A percentile compares a stretch with the other conserved stretches of the same genome.
Conservation (phyloP, 2,113 vertebrate species). For the Buteo buteo region DNA sequence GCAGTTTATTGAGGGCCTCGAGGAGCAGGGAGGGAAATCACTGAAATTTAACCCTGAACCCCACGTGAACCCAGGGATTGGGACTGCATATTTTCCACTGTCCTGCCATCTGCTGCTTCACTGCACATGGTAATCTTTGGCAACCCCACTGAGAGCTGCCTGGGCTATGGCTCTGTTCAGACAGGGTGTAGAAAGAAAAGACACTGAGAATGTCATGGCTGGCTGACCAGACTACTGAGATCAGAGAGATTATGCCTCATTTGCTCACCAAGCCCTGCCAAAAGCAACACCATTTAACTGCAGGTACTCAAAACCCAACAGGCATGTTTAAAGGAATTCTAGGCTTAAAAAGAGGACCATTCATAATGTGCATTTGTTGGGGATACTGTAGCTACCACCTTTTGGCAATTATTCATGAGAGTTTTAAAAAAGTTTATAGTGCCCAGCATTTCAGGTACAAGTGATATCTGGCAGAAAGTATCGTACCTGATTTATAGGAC, state of each 20-base stretch:
- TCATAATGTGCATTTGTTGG: constrained; percentile 68
- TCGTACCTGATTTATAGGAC: neutral
- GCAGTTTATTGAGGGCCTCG: neutral
- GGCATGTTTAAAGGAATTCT: constrained; percentile 69
- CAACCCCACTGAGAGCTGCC: constrained; percentile 72
- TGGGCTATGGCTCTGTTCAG: constrained; percentile 70
- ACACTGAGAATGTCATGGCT: constrained; percentile 78
- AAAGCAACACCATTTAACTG: constrained; percentile 82
- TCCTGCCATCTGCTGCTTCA: constrained; percentile 65
- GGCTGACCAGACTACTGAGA: constrained; percentile 74
- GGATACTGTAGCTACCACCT: constrained; percentile 53
- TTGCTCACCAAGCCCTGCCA: constrained; percentile 77
- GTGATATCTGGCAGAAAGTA: neutral
- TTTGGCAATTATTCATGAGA: constrained; percentile 54
- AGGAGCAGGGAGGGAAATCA: constrained; percentile 1
- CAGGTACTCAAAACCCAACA: constrained; percentile 78
- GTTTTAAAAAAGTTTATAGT: neutral
- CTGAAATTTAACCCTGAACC: constrained; percentile 75
- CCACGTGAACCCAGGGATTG: constrained; percentile 61
- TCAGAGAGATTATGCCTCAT: constrained; percentile 81
- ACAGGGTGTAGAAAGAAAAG: constrained; percentile 76
- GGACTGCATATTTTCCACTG: constrained; percentile 56
- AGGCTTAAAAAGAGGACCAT: constrained; percentile 67
- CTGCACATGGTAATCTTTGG: constrained; percentile 66
- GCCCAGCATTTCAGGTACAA: neutral